Evolutionary conservation across 2,797 vertebrate genomes (phyloP), one percentile per base, ranked within the genome.

Genomic region (Scolopax rusticola): DNA sequence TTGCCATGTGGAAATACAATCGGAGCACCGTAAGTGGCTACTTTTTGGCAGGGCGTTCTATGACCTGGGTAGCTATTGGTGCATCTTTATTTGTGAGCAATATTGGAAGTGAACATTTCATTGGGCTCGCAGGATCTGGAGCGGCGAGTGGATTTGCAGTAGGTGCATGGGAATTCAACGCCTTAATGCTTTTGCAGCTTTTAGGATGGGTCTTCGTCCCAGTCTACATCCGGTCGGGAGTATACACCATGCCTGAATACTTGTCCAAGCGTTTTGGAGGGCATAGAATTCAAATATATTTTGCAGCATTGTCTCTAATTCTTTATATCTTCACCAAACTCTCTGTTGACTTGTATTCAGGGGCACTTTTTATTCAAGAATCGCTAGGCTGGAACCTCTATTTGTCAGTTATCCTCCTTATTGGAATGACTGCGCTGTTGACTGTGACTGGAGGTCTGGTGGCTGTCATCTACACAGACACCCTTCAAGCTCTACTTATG

Each of bases 21-120:
- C 99, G 98, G 96, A 99, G 98, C 98, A 99, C 99, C 68, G 99
- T 99, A 88, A 99, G 98, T 48, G 99, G 99, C 97, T 99, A 99
- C 98, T 99, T 99, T 97, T 98, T 99, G 98, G 99, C 99, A 75
- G 99, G 99, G 97, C 99, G 99, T 97, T 99, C 99, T 95, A 99
- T 99, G 99, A 99, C 98, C 20, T 99, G 99, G 99, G 97, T 98
- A 73, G 99, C 99, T 65, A 98, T 99, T 60, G 99, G 99, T 71
- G 99, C 99, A 87, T 99, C 99, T 16, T 98, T 99, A 75, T 99
- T 99, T 95, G 99, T 99, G 98, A 99, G 99, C 98, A 99, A 99
- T 98, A 99, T 99, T 95, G 99, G 99, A 98, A 99, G 99, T 89
- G 99, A 99, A 98, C 99, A 99, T 98, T 99, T 99, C 98, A 99